A percentile compares a stretch with the other conserved stretches of the same genome.
These are phyloP conservation scores for Enhydra lutris DNA, from an alignment of 2,113 vertebrate species.

Conservation along the genomic window DNA sequence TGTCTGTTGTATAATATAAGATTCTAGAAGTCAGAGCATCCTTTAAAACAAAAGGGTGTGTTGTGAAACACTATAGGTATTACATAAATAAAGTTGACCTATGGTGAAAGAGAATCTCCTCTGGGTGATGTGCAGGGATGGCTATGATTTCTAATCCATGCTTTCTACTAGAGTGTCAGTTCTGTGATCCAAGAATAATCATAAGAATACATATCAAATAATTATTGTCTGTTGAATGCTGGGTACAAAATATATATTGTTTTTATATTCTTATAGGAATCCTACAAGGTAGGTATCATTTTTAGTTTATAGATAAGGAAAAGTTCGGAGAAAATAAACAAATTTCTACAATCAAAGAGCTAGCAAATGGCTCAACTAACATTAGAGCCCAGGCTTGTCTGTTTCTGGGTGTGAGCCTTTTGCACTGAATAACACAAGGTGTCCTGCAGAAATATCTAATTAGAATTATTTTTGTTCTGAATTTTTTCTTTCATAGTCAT, in stretches of 20 bases:
- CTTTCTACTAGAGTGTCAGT: neutral
- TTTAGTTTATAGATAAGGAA: neutral
- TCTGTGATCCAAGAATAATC: neutral
- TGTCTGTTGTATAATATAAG: neutral
- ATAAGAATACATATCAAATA: neutral
- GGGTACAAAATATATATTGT: neutral
- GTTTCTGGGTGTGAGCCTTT: neutral
- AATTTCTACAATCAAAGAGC: neutral
- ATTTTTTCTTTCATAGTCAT: neutral
- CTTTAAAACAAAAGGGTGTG: neutral
- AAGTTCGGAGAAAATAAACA: neutral
- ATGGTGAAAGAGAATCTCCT: neutral
- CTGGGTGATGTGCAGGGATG: neutral
- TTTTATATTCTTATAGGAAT: neutral
- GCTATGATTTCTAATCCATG: neutral
- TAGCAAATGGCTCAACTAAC: neutral
- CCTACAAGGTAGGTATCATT: neutral
- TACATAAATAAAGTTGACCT: neutral
- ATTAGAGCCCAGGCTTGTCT: neutral
- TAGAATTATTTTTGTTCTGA: neutral
- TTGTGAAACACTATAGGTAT: neutral
- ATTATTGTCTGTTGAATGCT: neutral
- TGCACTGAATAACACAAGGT: neutral
- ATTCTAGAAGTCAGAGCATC: neutral
- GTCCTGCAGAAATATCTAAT: neutral